Base-by-base conservation (phyloP, 2,888 invertebrate species). In the Timema cristinae region DNA sequence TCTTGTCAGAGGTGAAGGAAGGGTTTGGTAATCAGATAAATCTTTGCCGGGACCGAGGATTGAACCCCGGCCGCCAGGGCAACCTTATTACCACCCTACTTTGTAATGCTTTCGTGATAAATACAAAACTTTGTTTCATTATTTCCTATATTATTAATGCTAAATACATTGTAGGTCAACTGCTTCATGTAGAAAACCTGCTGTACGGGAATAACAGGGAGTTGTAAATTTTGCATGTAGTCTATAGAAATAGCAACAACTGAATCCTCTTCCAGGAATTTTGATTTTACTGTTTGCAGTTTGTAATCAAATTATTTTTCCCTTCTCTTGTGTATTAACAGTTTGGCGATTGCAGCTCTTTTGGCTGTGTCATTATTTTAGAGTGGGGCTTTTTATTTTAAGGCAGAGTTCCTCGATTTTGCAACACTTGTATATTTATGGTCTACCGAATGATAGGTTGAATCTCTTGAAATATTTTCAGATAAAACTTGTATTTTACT, bases 101-200 rank as follows among this genome's bases (percentile, higher is more conserved):
- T n/a, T 6, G 9, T 32, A 59, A n/a, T 59, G 32, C n/a, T n/a
- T 59, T 59, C 59, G 32, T 13, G 59, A n/a, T 7, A 59, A n/a
- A 8, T 59, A n/a, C 8, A 59, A 59, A 59, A 59, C 32, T 9
- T n/a, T n/a, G 59, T n/a, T 11, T n/a, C 32, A 9, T 59, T 59
- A 16, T 59, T 15, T 13, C 59, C n/a, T 59, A 59, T 5, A 59
- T 8, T 59, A n/a, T 59, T 15, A 32, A 59, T 59, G 59, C n/a
- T 59, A 59, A 59, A 59, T 59, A 59, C 13, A 59, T 59, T 59
- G 59, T 59, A 59, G 59, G 59, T 7, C 32, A 59, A n/a, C 59
- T 13, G 59, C 32, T 32, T 59, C 59, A 13, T 59, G 13, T 59
- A 59, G 32, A 59, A 59, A 6, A n/a, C n/a, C 32, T 59, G 16